Percentiles rank a stretch among this genome's conserved stretches.
Conservation (phyloP, 30 jellyfish, hydroid and myxozoan species). For the Sanderia malayensis region DNA sequence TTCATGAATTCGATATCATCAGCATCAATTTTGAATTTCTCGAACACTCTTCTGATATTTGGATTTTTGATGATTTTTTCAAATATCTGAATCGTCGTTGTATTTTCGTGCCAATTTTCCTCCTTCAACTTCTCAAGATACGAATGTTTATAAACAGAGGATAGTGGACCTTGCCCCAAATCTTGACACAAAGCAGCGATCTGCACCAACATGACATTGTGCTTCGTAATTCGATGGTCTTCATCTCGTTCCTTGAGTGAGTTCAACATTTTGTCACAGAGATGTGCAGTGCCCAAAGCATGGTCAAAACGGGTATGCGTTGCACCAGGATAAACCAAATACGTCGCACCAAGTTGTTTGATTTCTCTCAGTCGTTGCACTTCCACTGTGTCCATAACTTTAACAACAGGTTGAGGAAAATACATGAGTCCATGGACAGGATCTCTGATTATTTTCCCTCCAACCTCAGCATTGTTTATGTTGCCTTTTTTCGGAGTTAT, state of each 20-base stretch:
- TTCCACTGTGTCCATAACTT: background rate
- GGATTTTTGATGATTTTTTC: background rate
- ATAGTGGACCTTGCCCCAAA: conserved; percentile 4
- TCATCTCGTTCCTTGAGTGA: background rate
- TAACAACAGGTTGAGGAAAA: background rate
- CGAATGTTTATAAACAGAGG: background rate
- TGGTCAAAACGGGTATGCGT: background rate
- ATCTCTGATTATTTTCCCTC: background rate
- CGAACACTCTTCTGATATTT: background rate
- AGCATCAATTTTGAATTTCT: background rate
- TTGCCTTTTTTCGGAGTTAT: conserved; percentile 4
- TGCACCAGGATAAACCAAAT: background rate
- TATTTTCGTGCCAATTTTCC: background rate
- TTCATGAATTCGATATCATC: background rate
- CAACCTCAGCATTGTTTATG: background rate
- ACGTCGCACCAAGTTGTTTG: background rate
- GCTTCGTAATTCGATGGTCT: background rate
- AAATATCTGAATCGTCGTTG: background rate
- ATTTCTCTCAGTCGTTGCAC: background rate
- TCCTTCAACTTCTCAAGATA: conserved; percentile 1
- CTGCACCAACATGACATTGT: background rate
- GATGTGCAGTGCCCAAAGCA: conserved; percentile 4
- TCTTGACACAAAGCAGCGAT: background rate
- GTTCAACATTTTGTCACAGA: background rate
- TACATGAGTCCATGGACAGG: background rate